phyloP scores from a whole-genome alignment of 2,113 vertebrate genomes.

The Epinephelus cyanopodus region DNA sequence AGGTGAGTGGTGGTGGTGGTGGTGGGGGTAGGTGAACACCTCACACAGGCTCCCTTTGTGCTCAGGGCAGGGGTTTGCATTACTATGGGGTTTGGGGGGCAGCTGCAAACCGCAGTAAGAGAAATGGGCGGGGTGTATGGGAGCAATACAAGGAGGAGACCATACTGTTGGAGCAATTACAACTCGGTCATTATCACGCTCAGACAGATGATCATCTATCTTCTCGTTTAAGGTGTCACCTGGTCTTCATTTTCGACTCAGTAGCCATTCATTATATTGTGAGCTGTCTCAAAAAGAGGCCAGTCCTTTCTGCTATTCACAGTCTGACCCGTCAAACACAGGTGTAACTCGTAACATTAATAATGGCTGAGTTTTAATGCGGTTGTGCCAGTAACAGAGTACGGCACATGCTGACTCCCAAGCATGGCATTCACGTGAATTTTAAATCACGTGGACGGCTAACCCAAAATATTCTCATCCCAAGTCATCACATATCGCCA shows the following conservation, averaged over 20 bases:
- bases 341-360: constrained; percentile 24
- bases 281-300: constrained; percentile 87
- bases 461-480: no score
- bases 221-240: constrained; percentile 89
- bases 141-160: constrained; percentile 61
- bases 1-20: constrained; percentile 30
- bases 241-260: constrained; percentile 91
- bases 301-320: constrained; percentile 75
- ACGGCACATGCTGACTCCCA: not conserved
- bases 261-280: constrained; percentile 88
- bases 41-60: constrained; percentile 94
- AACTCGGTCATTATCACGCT: constrained; percentile 89
- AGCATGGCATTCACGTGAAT: not conserved
- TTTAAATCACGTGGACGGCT: no score
- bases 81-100: constrained; percentile 59
- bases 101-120: constrained; percentile 64
- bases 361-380: not conserved
- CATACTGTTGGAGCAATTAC: constrained; percentile 87
- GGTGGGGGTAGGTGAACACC: constrained; percentile 79
- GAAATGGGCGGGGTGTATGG: constrained; percentile 44
- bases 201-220: constrained; percentile 89
- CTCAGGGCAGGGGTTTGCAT: constrained; percentile 88
- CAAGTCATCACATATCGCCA: no score
- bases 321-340: constrained; percentile 6
- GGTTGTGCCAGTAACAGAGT: not conserved